Evolutionary conservation across 2,888 invertebrate genomes (phyloP), one percentile per base, ranked within the genome.

Genomic region (Cryptocephalus moraei): DNA sequence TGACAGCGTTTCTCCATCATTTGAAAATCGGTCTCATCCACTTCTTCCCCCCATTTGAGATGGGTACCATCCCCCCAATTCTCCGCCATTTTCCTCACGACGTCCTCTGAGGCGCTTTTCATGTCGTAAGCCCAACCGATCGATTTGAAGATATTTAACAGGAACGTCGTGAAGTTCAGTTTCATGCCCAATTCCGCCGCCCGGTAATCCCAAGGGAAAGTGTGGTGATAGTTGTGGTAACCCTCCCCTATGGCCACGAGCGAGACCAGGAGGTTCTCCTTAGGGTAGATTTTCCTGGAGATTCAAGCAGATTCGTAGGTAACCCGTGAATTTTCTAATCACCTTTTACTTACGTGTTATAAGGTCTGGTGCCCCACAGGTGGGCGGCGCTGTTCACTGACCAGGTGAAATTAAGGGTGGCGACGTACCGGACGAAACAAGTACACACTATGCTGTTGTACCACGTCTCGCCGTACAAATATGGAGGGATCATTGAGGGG

Each of bases 151-250:
- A 77, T 62, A 61, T 91, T 83, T 44, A 91, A 74, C 43, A 83
- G 66, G 36, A 77, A 63, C 0, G 88, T 84, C 1, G 90, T 87
- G 0, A 78, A 44, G 64, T 90, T 90, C n/a, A 80, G 64, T 53
- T 77, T 65, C 10, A 52, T 55, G 13, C 88, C 88, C 11, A 88
- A 73, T 68, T 94, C 93, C 10, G 91, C 83, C 14, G 92, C 86
- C 62, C 88, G 86, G 75, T 94, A 94, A 70, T 94, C 93, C 85
- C 89, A 91, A 0, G 93, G 93, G 69, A 93, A 94, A 0, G 86
- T 86, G 70, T 94, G 93, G 67, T 93, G 93, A 70, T 90, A 94
- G 72, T 94, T 93, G 73, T 93, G 92, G 86, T 89, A 93, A 2
- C 92, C 92, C 68, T 90, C 90, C 1, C 90, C 91, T 73, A 88